A percentile compares a stretch with the other conserved stretches of the same genome.
These are phyloP conservation scores for Dicrurus megarhynchus DNA, from an alignment of 2,113 vertebrate genomes.

Conservation along the genomic window DNA sequence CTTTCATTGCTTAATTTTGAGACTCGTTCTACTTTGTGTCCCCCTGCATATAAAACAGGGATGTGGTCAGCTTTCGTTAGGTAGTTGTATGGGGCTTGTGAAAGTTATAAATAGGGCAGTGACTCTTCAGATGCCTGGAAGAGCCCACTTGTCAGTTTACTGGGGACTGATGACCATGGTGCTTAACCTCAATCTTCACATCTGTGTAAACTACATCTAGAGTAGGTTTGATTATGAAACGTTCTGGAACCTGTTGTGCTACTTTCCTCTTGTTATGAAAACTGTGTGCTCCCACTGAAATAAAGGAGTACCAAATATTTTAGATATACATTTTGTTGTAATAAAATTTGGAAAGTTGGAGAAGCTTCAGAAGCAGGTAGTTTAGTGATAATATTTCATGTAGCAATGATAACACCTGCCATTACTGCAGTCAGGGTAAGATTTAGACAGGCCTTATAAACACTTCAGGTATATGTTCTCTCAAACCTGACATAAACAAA, in stretches of 20 bases:
- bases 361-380: neutral
- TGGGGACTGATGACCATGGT: neutral
- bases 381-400: neutral
- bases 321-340: neutral
- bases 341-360: neutral
- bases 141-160: neutral
- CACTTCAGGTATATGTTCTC: neutral
- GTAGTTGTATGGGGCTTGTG: neutral
- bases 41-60: neutral
- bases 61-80: neutral
- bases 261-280: neutral
- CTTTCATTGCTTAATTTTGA: neutral
- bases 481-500: neutral
- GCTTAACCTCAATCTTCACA: neutral
- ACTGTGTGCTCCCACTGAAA: neutral
- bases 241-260: neutral
- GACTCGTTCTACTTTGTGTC: accelerated
- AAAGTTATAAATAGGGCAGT: neutral
- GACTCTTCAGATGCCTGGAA: neutral
- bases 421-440: neutral
- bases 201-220: neutral
- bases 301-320: neutral
- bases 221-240: neutral
- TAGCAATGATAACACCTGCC: neutral
- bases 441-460: neutral